phyloP scores from a whole-genome alignment of 2,797 vertebrate species.

The Anabas testudineus region DNA sequence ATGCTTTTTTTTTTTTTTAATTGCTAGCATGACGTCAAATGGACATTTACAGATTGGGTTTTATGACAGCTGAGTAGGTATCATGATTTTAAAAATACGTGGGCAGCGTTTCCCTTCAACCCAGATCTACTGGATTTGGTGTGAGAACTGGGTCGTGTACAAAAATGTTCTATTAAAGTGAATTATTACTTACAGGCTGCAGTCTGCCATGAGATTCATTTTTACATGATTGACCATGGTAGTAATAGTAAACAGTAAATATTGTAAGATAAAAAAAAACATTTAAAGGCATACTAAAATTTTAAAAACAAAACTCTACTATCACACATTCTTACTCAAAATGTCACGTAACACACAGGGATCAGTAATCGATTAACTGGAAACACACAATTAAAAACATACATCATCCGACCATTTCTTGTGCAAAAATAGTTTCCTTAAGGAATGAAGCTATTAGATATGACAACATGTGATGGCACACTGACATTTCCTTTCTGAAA shows the following conservation, averaged over 20 bases:
- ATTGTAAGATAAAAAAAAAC: constrained; percentile 32
- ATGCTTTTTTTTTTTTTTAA: background rate
- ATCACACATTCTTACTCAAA: constrained; percentile 37
- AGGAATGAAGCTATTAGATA: constrained; percentile 68
- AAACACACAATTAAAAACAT: constrained; percentile 52
- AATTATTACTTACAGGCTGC: constrained; percentile 29
- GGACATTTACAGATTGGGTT: constrained; percentile 54
- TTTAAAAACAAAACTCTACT: constrained; percentile 24
- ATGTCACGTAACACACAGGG: constrained; percentile 24
- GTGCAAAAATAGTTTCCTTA: constrained; percentile 75
- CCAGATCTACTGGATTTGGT: constrained; percentile 33
- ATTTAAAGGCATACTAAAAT: constrained; percentile 43
- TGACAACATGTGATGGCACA: constrained; percentile 71
- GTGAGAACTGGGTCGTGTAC: constrained; percentile 3
- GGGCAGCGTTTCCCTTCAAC: background rate
- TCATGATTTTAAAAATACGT: background rate
- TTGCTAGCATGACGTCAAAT: constrained; percentile 17
- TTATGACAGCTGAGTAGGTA: background rate
- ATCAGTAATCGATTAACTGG: constrained; percentile 50
- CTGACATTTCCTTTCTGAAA: constrained; percentile 54
- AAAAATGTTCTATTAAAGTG: constrained; percentile 13
- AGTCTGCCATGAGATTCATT: constrained; percentile 27
- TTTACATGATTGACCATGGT: background rate
- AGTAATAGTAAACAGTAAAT: constrained; percentile 45
- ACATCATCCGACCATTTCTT: constrained; percentile 46